These are phyloP conservation scores for Sycophila sp. DNA, from an alignment of 1,140 invertebrate genomes.

Conservation along the genomic window DNA sequence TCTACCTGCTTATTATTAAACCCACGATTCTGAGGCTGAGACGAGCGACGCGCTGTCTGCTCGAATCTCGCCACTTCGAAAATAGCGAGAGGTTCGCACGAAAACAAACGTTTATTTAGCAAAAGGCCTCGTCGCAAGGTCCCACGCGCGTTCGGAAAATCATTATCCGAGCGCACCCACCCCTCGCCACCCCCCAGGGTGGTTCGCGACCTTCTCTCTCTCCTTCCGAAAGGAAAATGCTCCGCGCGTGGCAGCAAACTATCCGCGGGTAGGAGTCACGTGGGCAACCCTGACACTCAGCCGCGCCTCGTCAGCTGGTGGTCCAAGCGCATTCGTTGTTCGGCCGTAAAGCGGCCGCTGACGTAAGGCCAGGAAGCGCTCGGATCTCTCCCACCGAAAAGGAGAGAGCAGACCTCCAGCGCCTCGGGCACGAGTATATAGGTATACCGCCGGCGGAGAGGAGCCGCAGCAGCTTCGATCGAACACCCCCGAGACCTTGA, in stretches of 20 bases:
- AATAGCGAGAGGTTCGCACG: too few relatives aligned
- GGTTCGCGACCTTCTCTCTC: too few relatives aligned
- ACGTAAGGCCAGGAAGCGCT: slow-evolving; percentile 19
- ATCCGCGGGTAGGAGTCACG: background rate
- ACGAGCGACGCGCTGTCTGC: too few relatives aligned
- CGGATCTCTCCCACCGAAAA: background rate
- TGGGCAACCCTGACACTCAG: background rate
- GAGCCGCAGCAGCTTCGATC: slow-evolving; percentile 16
- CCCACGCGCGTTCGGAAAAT: background rate
- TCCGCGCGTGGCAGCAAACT: too few relatives aligned
- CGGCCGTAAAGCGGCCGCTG: slow-evolving; percentile 7
- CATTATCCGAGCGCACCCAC: too few relatives aligned
- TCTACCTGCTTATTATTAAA: too few relatives aligned
- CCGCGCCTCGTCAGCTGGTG: background rate
- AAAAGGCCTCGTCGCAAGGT: background rate
- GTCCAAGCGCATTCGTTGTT: background rate
- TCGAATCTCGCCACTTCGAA: too few relatives aligned
- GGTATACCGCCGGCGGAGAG: background rate
- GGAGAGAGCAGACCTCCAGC: background rate
- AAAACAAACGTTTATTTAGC: too few relatives aligned
- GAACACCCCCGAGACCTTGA: slow-evolving; percentile 15
- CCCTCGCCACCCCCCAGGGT: too few relatives aligned
- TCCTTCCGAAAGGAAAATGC: too few relatives aligned
- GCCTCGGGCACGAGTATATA: too few relatives aligned
- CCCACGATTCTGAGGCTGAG: too few relatives aligned